Evolutionary conservation across 2,113 vertebrate genomes (phyloP).

Genomic region (Oreochromis tanganicae): DNA sequence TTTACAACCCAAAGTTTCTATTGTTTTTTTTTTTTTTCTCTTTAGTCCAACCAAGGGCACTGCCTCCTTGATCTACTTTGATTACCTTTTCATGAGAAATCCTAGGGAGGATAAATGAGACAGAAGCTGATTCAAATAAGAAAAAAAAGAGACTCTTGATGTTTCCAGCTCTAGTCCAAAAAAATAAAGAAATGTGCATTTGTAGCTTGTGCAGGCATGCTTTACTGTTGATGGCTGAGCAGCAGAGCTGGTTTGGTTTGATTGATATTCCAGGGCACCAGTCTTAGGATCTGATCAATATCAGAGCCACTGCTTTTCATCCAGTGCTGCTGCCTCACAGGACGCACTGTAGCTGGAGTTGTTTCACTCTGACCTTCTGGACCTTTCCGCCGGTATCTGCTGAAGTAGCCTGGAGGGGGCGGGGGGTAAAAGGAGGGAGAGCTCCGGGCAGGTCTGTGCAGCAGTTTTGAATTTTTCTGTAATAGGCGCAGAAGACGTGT

Average conservation of each 20-base stretch:
- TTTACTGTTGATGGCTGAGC: not conserved
- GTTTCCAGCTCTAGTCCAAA: not conserved
- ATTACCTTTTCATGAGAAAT: not conserved
- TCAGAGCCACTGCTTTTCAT: slow-evolving; percentile 24
- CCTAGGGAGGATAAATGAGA: not conserved
- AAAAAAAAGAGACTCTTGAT: not conserved
- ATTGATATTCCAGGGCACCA: slow-evolving; percentile 23
- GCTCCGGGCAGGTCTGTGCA: not conserved
- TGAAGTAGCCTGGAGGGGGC: not conserved
- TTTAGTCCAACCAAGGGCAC: slow-evolving; percentile 35
- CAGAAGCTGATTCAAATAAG: not conserved
- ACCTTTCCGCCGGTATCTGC: not conserved
- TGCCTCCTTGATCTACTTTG: slow-evolving; percentile 33
- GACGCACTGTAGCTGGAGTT: not conserved
- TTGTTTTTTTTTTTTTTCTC: not conserved
- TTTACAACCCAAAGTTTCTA: not conserved
- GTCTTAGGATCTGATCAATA: slow-evolving; percentile 45
- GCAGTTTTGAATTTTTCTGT: not conserved
- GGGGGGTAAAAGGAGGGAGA: not conserved
- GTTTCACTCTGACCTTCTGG: slow-evolving; percentile 8
- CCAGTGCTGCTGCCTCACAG: not conserved
- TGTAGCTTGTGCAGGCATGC: not conserved
- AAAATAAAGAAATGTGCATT: not conserved
- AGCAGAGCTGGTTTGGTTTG: slow-evolving; percentile 6
- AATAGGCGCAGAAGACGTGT: not conserved